Conservation (phyloP, 2,113 vertebrate genomes). For the Mesitornis unicolor region DNA sequence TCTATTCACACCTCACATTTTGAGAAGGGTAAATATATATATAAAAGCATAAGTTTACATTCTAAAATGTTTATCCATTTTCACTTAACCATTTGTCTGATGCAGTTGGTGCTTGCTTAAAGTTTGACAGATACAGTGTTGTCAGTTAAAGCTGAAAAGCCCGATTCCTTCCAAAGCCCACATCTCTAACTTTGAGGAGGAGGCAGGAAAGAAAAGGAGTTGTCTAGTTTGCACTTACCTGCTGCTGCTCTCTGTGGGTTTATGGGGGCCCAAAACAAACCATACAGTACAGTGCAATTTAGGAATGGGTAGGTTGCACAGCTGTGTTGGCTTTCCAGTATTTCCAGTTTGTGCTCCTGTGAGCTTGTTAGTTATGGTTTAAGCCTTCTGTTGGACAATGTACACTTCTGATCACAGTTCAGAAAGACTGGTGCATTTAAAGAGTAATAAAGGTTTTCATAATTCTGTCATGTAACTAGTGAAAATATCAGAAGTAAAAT, state of each 20-base stretch:
- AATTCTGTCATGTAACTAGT: neutral
- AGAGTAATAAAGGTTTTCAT: neutral
- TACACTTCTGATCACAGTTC: neutral
- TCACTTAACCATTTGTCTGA: neutral
- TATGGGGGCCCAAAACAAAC: neutral
- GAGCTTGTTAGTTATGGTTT: neutral
- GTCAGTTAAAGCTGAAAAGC: neutral
- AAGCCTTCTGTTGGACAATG: neutral
- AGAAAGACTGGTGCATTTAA: neutral
- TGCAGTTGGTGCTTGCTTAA: neutral
- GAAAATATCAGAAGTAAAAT: neutral
- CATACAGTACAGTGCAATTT: rapidly evolving
- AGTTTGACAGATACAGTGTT: neutral
- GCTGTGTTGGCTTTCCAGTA: neutral
- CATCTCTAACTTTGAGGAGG: neutral
- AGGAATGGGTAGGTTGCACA: neutral
- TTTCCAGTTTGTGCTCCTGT: neutral
- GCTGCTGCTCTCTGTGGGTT: neutral
- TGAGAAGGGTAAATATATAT: neutral
- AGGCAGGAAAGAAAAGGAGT: neutral
- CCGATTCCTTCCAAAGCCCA: rapidly evolving
- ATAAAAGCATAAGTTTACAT: neutral
- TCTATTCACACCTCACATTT: neutral
- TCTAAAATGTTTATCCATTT: neutral
- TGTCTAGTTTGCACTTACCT: neutral